Evolutionary conservation across 2,888 invertebrate species (phyloP), one percentile per base, ranked within the genome.

Genomic region (Lasius fuliginosus): DNA sequence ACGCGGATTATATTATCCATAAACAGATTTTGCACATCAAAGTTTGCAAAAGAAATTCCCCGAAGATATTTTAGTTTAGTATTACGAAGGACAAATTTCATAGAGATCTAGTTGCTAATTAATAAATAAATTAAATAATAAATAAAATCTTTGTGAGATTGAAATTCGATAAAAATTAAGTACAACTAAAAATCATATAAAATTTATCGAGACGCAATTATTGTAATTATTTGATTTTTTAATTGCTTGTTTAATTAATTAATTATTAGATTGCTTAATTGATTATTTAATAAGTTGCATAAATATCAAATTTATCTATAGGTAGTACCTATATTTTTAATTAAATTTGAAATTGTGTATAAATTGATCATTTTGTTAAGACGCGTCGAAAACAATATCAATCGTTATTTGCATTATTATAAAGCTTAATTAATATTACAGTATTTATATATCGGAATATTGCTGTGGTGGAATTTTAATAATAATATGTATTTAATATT

Each of bases 361-460:
- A 40, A 58, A 58, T 58, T 40, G 58, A 73, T 73, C 3, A 56
- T 58, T 73, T 40, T 58, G 15, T 27, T 58, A 11, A 58, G 18
- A 73, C 27, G 58, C 58, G 27, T 73, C 18, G 11, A 73, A 56
- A 58, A 58, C 18, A 73, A 53, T 71, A 71, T 56, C 23, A 56
- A 71, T 73, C 8, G 23, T 71, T 27, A 40, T 58, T 36, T 71
- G n/a, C 40, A 71, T 73, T 73, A 73, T 58, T 73, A 23, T 23
- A 49, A 56, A 58, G 18, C 18, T 73, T 58, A 58, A 73, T 73
- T 49, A 40, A 73, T 58, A 40, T 73, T 40, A 18, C 27, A 64
- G 6, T n/a, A 36, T 65, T 65, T 65, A 65, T n/a, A n/a, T 58
- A 27, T 49, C 8, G 49, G 1, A 30, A 30, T 30, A 60, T 27